Evolutionary conservation across 2,888 invertebrate species (phyloP), one percentile per base, ranked within the genome.

Genomic region (Drosophila mimica): DNA sequence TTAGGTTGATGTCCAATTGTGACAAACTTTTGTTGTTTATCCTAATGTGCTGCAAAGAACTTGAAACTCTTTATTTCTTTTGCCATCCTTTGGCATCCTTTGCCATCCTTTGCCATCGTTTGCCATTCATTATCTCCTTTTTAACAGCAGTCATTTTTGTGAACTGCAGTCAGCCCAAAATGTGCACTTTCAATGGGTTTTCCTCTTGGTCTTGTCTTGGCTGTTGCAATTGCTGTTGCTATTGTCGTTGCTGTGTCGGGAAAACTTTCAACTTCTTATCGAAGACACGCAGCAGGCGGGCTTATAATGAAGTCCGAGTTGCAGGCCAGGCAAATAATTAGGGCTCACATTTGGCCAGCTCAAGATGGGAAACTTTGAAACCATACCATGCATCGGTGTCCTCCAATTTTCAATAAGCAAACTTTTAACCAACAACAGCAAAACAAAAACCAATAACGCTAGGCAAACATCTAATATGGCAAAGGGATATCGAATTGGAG

Each of bases 241-340:
- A 25, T 57, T 69, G 60, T 52, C 38, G 33, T 51, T 64, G 48
- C 43, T 60, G 34, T 56, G 49, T 48, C 30, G 36, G n/a, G 49
- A 58, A 66, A 83, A 81, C 57, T 77, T 77, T 74, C n/a, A 53
- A 68, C 74, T 76, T 83, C 82, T 82, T 82, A 88, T 83, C 85
- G 82, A 81, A 87, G 87, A 90, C 83, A 75, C 38, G 79, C 83
- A 80, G 76, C 81, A 76, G 82, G 46, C 64, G 73, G 64, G 66
- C 58, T 74, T 58, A 74, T 77, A 74, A 76, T 74, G 70, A 76
- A 77, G 76, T 54, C 65, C 51, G 49, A 30, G 57, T 61, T 31
- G 56, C 63, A 60, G 77, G 67, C 67, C 67, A 68, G 62, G 67
- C 77, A 72, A 81, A 78, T 78, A 68, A 81, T 78, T 72, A 81